Percentiles rank a stretch among this genome's conserved stretches.
Conservation (phyloP, 2,797 vertebrate genomes). For the Glossophaga mutica region DNA sequence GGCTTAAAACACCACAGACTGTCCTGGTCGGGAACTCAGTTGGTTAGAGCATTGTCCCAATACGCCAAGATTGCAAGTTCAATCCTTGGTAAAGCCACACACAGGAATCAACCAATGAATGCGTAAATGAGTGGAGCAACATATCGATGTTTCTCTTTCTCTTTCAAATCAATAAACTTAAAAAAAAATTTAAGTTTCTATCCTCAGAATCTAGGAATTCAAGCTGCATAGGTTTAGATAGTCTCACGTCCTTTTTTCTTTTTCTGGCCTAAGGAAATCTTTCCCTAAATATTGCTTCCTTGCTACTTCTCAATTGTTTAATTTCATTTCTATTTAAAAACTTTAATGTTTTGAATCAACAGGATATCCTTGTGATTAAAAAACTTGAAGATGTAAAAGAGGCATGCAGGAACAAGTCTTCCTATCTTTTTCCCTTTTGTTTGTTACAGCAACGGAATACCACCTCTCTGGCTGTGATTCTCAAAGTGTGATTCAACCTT, state of each 20-base stretch:
- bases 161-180: background rate
- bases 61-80: fast-evolving
- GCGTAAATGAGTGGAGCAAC: background rate
- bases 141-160: background rate
- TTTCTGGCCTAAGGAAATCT: background rate
- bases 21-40: too few relatives aligned
- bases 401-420: background rate
- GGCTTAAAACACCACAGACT: too few relatives aligned
- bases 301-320: background rate
- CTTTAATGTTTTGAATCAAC: background rate
- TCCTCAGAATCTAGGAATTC: background rate
- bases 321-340: background rate
- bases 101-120: background rate
- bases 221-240: background rate
- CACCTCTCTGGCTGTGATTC: background rate
- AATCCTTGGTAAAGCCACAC: background rate
- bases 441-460: background rate
- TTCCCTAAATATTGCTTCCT: background rate
- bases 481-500: background rate
- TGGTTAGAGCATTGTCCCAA: background rate
- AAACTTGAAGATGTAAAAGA: background rate
- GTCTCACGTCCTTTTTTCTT: background rate
- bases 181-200: background rate
- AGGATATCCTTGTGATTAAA: background rate
- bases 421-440: background rate